Evolutionary conservation across 2,113 vertebrate genomes (phyloP).

Genomic region (Jacana jacana): DNA sequence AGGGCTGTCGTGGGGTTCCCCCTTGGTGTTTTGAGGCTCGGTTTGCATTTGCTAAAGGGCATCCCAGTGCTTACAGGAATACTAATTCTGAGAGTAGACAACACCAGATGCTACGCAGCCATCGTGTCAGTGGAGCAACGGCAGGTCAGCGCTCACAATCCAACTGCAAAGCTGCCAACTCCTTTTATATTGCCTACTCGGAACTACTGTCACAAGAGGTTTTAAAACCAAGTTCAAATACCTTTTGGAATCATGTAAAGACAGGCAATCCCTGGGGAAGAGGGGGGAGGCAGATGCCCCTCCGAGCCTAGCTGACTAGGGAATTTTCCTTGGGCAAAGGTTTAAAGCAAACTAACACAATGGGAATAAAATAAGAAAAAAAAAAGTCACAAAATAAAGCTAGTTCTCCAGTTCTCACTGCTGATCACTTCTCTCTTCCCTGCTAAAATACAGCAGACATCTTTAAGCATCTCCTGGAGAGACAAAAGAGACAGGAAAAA

Average conservation of each 20-base stretch:
- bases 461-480: background rate
- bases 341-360: background rate
- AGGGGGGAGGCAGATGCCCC: background rate
- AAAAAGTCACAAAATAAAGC: background rate
- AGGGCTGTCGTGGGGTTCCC: background rate
- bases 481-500: background rate
- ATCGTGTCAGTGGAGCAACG: background rate
- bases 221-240: background rate
- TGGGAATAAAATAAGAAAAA: too few relatives aligned
- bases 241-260: background rate
- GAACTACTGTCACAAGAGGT: background rate
- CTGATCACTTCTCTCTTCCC: background rate
- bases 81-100: too few relatives aligned
- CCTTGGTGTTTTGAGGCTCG: background rate
- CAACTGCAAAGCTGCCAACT: background rate
- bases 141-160: background rate
- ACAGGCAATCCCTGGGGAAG: background rate
- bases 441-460: background rate
- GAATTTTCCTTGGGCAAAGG: background rate
- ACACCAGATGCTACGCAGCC: accelerated
- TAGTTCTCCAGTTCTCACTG: background rate
- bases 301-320: background rate
- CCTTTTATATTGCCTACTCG: background rate
- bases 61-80: background rate
- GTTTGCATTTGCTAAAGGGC: background rate